Conservation (phyloP, 2,888 invertebrate species). For the Athalia rosae region DNA sequence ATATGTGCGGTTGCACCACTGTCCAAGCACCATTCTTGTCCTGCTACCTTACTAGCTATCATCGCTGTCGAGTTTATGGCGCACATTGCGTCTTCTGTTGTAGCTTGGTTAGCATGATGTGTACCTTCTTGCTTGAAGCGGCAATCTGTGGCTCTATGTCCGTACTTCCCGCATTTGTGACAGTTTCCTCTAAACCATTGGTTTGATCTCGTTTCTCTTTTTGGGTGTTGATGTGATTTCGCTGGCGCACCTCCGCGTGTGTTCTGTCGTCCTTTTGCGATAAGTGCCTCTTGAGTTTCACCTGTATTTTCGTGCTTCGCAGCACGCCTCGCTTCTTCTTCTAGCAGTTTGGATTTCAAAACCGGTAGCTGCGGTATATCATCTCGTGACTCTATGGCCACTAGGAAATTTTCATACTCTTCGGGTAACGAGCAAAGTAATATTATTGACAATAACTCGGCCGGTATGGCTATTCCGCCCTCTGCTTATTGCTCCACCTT, state of each 20-base stretch:
- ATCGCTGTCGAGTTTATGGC: not conserved
- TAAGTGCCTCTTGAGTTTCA: not conserved
- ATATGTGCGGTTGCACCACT: slow-evolving; percentile 49
- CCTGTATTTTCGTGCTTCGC: not conserved
- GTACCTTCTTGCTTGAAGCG: slow-evolving; percentile 1
- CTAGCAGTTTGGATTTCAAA: slow-evolving; percentile 49
- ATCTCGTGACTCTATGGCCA: slow-evolving; percentile 47
- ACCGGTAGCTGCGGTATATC: slow-evolving; percentile 45
- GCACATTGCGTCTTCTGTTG: not conserved
- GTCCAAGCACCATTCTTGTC: slow-evolving; percentile 45
- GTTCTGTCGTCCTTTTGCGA: not conserved
- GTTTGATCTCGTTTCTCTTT: not conserved
- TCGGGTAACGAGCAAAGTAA: slow-evolving; percentile 51
- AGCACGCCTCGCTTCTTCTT: slow-evolving; percentile 48
- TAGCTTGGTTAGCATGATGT: not conserved
- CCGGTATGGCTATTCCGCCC: slow-evolving; percentile 52
- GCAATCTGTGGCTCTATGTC: slow-evolving; percentile 43
- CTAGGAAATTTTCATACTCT: slow-evolving; percentile 51
- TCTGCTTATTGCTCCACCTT: slow-evolving; percentile 53
- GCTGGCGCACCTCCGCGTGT: no score
- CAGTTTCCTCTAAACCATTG: slow-evolving; percentile 45
- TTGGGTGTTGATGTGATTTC: no score
- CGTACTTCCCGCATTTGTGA: slow-evolving; percentile 46
- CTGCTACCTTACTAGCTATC: not conserved
- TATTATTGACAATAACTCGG: slow-evolving; percentile 55